Evolutionary conservation across 1,140 invertebrate species (phyloP).

Genomic region (Halictus rubicundus): DNA sequence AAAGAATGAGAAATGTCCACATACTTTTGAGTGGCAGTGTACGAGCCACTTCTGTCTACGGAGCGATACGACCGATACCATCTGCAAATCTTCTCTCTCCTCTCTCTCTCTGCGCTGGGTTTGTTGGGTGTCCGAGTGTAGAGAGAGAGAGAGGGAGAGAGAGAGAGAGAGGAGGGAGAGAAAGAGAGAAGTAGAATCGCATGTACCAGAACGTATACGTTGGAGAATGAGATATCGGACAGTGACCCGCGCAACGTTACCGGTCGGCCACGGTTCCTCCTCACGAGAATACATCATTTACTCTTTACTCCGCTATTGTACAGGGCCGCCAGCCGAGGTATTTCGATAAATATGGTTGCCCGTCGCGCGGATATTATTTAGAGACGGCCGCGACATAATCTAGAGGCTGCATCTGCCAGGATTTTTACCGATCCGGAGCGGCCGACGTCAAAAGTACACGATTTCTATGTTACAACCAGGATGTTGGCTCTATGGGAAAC

Average conservation of each 20-base stretch:
- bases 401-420: background rate
- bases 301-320: constrained; percentile 46
- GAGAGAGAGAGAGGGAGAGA: too few relatives aligned
- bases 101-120: background rate
- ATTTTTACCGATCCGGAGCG: background rate
- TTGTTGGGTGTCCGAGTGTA: background rate
- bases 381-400: constrained; percentile 29
- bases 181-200: constrained; percentile 4
- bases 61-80: constrained; percentile 51
- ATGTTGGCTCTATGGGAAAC: too few relatives aligned
- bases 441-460: background rate
- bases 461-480: too few relatives aligned
- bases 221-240: constrained; percentile 63
- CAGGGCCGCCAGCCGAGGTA: constrained; percentile 25
- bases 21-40: too few relatives aligned
- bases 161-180: background rate
- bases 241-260: constrained; percentile 58
- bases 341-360: constrained; percentile 46
- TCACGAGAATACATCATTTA: constrained; percentile 48
- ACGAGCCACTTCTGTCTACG: constrained; percentile 44
- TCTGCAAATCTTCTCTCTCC: constrained; percentile 48
- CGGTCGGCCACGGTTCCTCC: constrained; percentile 40
- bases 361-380: constrained; percentile 31
- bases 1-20: too few relatives aligned
- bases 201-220: constrained; percentile 39